Evolutionary conservation across 1,140 invertebrate species (phyloP).

Genomic region (Drosophila bipectinata): DNA sequence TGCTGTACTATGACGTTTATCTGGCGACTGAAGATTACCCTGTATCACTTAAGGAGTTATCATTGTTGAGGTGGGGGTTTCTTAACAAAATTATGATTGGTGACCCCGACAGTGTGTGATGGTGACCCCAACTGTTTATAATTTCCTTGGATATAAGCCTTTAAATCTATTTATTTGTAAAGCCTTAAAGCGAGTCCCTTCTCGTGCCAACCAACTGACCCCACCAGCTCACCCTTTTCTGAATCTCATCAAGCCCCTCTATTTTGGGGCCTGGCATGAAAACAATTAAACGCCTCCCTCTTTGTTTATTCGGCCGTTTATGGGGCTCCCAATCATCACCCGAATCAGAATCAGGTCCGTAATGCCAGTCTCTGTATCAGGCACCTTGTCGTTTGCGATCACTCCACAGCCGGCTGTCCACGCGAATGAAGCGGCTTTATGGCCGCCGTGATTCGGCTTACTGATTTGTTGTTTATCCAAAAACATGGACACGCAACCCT

Average conservation of each 20-base stretch:
- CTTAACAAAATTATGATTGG: too few species aligned
- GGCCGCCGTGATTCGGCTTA: slow-evolving; percentile 30
- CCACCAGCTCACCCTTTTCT: neutral
- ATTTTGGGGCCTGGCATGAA: slow-evolving; percentile 6
- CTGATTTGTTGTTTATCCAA: slow-evolving; percentile 14
- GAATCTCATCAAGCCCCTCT: neutral
- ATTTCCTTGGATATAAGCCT: too few species aligned
- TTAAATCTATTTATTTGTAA: neutral
- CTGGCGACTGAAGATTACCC: slow-evolving; percentile 29
- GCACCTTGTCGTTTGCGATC: slow-evolving; percentile 43
- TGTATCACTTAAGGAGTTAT: neutral
- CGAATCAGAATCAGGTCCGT: slow-evolving; percentile 1
- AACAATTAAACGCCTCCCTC: slow-evolving; percentile 22
- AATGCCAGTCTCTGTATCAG: slow-evolving; percentile 16
- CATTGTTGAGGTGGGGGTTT: too few species aligned
- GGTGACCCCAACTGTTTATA: neutral
- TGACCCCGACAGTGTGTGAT: too few species aligned
- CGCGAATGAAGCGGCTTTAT: slow-evolving; percentile 42
- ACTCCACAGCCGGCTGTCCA: slow-evolving; percentile 58
- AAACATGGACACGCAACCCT: too few species aligned
- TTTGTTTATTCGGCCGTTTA: slow-evolving; percentile 27
- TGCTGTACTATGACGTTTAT: neutral
- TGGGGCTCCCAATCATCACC: slow-evolving; percentile 10
- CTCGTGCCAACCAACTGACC: too few species aligned
- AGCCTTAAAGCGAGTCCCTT: neutral